phyloP scores from a whole-genome alignment of 2,113 vertebrate genomes.

The Anarrhichthys ocellatus region DNA sequence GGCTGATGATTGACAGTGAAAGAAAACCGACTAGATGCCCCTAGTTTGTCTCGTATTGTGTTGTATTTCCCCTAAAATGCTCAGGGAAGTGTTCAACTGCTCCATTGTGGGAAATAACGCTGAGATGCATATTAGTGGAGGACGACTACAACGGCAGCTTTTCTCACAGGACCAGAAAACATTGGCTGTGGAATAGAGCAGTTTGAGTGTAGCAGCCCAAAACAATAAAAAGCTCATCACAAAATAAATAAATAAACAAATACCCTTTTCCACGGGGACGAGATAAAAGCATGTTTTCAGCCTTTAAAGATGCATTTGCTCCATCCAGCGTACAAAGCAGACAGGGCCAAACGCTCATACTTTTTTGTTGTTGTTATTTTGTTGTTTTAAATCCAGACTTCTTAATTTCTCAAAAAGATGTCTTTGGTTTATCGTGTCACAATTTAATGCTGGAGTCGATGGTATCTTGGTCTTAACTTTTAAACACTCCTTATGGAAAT shows the following conservation, averaged over 20 bases:
- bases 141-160: not conserved
- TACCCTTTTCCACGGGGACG: not conserved
- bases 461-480: not conserved
- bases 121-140: conserved; percentile 18
- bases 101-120: conserved; percentile 8
- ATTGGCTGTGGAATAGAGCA: not conserved
- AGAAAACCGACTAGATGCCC: conserved; percentile 14
- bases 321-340: conserved; percentile 12
- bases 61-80: conserved; percentile 13
- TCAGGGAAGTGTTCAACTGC: conserved; percentile 8
- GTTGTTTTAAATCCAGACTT: conserved; percentile 7
- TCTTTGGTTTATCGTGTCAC: not conserved
- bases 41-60: not conserved
- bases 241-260: conserved; percentile 20
- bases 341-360: not conserved
- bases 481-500: not conserved
- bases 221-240: conserved; percentile 38
- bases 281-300: conserved; percentile 28
- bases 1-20: conserved; percentile 36
- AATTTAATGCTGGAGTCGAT: not conserved
- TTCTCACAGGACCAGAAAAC: not conserved
- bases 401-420: not conserved
- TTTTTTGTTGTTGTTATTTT: not conserved
- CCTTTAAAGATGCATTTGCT: conserved; percentile 18
- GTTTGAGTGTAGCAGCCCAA: conserved; percentile 8